Evolutionary conservation across 2,888 invertebrate genomes (phyloP).

Genomic region (Eristalis tenax): DNA sequence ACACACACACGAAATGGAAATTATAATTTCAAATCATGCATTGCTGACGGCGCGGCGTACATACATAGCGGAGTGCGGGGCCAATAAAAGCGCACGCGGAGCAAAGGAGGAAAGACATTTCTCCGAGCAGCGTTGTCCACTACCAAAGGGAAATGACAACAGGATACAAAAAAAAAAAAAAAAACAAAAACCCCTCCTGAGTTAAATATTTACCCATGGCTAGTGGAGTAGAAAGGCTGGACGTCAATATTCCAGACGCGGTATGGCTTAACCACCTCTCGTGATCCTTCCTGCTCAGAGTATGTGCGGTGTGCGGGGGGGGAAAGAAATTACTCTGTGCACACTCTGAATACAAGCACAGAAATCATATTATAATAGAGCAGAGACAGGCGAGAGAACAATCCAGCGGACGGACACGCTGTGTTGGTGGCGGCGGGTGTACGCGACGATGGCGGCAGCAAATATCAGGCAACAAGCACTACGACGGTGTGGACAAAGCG

Average conservation of each 20-base stretch:
- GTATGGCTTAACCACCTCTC: slow-evolving; percentile 23
- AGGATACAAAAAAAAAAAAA: slow-evolving; percentile 4
- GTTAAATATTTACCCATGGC: slow-evolving; percentile 65
- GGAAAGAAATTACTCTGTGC: slow-evolving; percentile 42
- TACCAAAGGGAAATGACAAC: slow-evolving; percentile 19
- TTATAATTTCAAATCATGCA: slow-evolving; percentile 68
- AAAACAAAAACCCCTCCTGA: background rate
- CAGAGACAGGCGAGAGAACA: background rate
- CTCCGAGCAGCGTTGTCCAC: slow-evolving; percentile 14
- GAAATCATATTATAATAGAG: slow-evolving; percentile 43
- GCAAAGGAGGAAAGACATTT: slow-evolving; percentile 6
- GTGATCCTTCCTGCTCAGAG: background rate
- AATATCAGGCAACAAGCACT: slow-evolving; percentile 45
- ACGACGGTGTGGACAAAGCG: background rate
- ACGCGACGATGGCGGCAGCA: slow-evolving; percentile 1
- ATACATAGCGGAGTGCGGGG: slow-evolving; percentile 10
- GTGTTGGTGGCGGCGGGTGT: background rate
- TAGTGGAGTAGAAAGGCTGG: slow-evolving; percentile 39
- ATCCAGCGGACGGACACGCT: background rate
- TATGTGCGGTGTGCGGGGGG: background rate
- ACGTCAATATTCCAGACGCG: slow-evolving; percentile 45
- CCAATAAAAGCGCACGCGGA: slow-evolving; percentile 41
- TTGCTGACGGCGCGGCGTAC: slow-evolving; percentile 21
- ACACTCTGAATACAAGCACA: slow-evolving; percentile 18
- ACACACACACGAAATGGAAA: slow-evolving; percentile 44